A percentile compares a stretch with the other conserved stretches of the same genome.
These are phyloP conservation scores for Abramis brama DNA, from an alignment of 2,113 vertebrate species.

Conservation along the genomic window DNA sequence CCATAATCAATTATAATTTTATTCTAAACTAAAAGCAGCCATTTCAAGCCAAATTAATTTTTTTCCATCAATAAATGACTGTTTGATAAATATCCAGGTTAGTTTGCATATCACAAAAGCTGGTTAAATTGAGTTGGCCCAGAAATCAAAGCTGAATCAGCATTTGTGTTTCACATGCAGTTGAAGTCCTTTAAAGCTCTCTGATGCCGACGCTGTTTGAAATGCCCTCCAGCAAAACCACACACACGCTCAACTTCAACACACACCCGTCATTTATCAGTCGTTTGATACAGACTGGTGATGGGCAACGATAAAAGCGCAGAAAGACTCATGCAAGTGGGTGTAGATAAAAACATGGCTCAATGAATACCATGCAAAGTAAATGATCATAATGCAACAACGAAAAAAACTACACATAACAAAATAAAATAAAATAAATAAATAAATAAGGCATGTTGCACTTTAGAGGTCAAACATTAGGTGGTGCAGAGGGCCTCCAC, in stretches of 20 bases:
- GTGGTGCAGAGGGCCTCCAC: neutral
- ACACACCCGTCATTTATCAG: neutral
- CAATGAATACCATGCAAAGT: neutral
- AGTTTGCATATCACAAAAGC: conserved; percentile 40
- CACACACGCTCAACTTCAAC: neutral
- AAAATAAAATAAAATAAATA: neutral
- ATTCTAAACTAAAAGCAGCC: conserved; percentile 9
- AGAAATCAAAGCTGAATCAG: conserved; percentile 41
- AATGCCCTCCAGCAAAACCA: neutral
- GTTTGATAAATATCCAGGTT: conserved; percentile 12
- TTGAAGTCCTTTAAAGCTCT: conserved; percentile 13
- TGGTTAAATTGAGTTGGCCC: conserved; percentile 28
- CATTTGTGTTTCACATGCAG: conserved; percentile 4
- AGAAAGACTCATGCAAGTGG: neutral
- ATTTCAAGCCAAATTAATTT: neutral
- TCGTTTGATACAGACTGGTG: neutral
- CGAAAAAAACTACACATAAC: neutral
- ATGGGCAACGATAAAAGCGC: neutral
- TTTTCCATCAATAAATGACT: neutral
- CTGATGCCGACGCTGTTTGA: neutral
- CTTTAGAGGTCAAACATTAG: neutral
- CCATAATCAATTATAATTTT: neutral
- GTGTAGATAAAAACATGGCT: too few species aligned
- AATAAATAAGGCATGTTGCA: neutral
- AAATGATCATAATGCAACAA: neutral